A percentile compares a stretch with the other conserved stretches of the same genome.
These are phyloP conservation scores for Papilio aristodemus DNA, from an alignment of 1,140 invertebrate species.

Conservation along the genomic window DNA sequence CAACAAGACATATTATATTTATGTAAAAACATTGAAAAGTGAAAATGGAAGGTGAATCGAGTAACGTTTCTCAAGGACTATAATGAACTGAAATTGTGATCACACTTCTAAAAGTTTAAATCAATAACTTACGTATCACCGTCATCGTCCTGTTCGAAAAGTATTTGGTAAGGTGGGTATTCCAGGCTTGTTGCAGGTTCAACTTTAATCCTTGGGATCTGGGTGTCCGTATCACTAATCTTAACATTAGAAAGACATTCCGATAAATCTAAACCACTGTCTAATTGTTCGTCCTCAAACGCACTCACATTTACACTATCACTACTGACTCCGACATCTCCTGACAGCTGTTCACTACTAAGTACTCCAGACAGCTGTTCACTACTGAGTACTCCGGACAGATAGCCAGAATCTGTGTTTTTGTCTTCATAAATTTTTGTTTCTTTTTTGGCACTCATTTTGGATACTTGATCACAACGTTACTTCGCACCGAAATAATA, in stretches of 20 bases:
- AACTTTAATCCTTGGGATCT: constrained; percentile 41
- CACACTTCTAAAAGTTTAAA: constrained; percentile 18
- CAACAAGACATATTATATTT: neutral
- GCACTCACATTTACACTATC: constrained; percentile 65
- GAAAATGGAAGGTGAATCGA: constrained; percentile 6
- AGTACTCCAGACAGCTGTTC: constrained; percentile 41
- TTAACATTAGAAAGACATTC: constrained; percentile 50
- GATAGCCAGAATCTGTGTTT: constrained; percentile 61
- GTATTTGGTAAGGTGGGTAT: constrained; percentile 72
- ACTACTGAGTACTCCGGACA: constrained; percentile 52
- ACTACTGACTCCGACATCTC: constrained; percentile 42
- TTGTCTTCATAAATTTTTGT: constrained; percentile 64
- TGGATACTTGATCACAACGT: constrained; percentile 38
- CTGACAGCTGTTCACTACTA: constrained; percentile 38
- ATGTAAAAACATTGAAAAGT: neutral
- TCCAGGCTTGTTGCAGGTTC: constrained; percentile 37
- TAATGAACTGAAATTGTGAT: neutral
- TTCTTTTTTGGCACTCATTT: constrained; percentile 73
- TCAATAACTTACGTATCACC: constrained; percentile 86
- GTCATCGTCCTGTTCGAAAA: constrained; percentile 85
- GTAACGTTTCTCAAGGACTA: constrained; percentile 1
- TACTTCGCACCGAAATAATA: constrained; percentile 26
- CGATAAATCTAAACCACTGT: constrained; percentile 56
- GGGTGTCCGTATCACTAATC: constrained; percentile 41
- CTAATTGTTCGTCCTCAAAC: constrained; percentile 41